Conservation (phyloP, 2,888 invertebrate genomes). For the Sialis fuliginosa region DNA sequence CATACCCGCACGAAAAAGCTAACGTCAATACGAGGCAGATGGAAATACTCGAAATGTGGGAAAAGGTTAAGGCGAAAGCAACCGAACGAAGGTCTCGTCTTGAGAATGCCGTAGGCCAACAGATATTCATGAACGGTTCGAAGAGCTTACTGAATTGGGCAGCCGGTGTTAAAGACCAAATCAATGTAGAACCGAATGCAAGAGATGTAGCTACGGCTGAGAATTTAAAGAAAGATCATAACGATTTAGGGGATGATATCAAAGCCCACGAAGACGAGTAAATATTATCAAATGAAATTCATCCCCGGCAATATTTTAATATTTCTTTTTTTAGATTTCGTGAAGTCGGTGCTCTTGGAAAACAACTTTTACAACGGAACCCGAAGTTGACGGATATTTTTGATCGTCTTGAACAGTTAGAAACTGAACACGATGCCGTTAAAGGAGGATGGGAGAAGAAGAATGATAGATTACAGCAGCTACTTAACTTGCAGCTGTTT, state of each 20-base stretch:
- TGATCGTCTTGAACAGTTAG: constrained; percentile 52
- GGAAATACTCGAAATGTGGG: constrained; percentile 79
- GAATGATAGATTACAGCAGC: constrained; percentile 70
- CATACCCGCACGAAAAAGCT: constrained; percentile 77
- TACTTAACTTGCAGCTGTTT: constrained; percentile 77
- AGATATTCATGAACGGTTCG: constrained; percentile 77
- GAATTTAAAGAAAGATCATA: constrained; percentile 71
- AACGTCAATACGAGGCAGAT: constrained; percentile 73
- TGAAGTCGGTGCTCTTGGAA: constrained; percentile 65
- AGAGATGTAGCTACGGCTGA: constrained; percentile 89
- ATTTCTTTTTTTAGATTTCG: constrained; percentile 32
- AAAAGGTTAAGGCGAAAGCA: constrained; percentile 71
- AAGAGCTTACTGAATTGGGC: constrained; percentile 72
- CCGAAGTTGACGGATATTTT: constrained; percentile 58
- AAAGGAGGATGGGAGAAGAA: constrained; percentile 70
- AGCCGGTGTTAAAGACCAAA: constrained; percentile 55
- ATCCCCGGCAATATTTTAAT: neutral
- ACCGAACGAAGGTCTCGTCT: constrained; percentile 64
- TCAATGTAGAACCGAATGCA: constrained; percentile 56
- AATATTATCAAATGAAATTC: constrained; percentile 17
- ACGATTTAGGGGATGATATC: constrained; percentile 81
- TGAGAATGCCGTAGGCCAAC: constrained; percentile 88
- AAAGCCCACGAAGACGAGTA: constrained; percentile 78
- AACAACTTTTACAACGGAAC: constrained; percentile 55
- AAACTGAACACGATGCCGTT: constrained; percentile 59